Conservation (phyloP, 2,888 invertebrate species). For the Meiosimyza decipiens region DNA sequence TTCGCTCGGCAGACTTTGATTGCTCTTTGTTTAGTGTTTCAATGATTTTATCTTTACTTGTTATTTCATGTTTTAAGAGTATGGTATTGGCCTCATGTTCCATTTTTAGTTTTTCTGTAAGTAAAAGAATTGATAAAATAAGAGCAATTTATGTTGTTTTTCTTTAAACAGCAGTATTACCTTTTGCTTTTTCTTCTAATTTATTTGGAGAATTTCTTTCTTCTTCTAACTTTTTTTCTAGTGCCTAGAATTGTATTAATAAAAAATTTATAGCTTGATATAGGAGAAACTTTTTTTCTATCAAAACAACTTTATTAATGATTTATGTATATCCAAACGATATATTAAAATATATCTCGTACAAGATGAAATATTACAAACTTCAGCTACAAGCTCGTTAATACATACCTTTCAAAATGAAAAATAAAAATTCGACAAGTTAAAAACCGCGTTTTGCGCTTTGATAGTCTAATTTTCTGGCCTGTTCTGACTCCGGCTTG, state of each 20-base stretch:
- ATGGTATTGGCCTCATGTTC: constrained; percentile 81
- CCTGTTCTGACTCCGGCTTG: no score
- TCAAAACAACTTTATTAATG: background rate
- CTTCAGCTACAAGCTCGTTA: no score
- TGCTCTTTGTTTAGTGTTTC: constrained; percentile 64
- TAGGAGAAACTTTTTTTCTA: no score
- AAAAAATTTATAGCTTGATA: background rate
- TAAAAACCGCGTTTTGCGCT: no score
- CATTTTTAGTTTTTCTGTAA: constrained; percentile 67
- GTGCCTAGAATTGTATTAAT: constrained; percentile 45
- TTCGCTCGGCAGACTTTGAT: constrained; percentile 53
- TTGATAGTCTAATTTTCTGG: no score
- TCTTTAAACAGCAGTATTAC: constrained; percentile 43
- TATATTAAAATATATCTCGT: background rate
- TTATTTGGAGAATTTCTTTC: constrained; percentile 62
- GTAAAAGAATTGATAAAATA: background rate
- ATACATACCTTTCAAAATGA: no score
- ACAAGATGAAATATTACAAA: background rate
- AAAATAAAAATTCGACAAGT: no score
- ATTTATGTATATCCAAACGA: background rate
- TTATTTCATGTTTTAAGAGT: constrained; percentile 79
- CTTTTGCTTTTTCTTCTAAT: constrained; percentile 62
- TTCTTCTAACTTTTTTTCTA: constrained; percentile 64
- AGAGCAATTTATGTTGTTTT: background rate
- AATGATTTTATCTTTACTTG: constrained; percentile 67